Evolutionary conservation across 2,113 vertebrate genomes (phyloP), one percentile per base, ranked within the genome.

Genomic region (Antennarius striatus): DNA sequence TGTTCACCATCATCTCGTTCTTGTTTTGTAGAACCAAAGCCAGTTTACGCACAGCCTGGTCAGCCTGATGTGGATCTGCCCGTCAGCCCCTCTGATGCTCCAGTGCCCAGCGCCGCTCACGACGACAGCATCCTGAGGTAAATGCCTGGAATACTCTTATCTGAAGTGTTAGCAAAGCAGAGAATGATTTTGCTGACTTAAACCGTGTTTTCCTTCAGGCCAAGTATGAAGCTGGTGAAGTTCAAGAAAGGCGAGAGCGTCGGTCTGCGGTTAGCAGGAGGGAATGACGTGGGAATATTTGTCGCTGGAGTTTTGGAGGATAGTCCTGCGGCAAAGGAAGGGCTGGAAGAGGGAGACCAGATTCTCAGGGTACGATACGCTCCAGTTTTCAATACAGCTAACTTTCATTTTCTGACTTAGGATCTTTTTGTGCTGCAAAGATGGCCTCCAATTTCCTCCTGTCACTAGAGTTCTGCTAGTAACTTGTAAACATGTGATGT

Each of bases 211-310:
- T n/a, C 28, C 46, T 71, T 5, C 87, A 99, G 98, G 88, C 97
- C 98, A 40, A 99, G 96, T 90, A 98, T 99, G 97, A 99, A 99
- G 88, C 92, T 99, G 86, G 96, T 99, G 40, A 99, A 98, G 90
- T 99, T 99, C 90, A 95, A 94, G 89, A 99, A 99, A 90, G 97
- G 96, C 79, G 98, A 99, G 50, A 99, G 98, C 10, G 98, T 99
- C 64, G 98, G 98, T 30, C 91, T 99, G 77, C 93, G 97, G 29
- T 92, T 99, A 76, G 98, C 98, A n/a, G 97, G 98, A 79, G 98
- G 98, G 46, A 99, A 99, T 57, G 96, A 99, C 43, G 98, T 99
- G 63, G 98, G 98, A 45, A 99, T 99, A 80, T 99, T 99, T 91
- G 98, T 99, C 68, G 97, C 98, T 43, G 98, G 98, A 59, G 98